Evolutionary conservation across 37 sponge, comb jelly and placozoan species (phyloP).

Genomic region (Spongilla lacustris): DNA sequence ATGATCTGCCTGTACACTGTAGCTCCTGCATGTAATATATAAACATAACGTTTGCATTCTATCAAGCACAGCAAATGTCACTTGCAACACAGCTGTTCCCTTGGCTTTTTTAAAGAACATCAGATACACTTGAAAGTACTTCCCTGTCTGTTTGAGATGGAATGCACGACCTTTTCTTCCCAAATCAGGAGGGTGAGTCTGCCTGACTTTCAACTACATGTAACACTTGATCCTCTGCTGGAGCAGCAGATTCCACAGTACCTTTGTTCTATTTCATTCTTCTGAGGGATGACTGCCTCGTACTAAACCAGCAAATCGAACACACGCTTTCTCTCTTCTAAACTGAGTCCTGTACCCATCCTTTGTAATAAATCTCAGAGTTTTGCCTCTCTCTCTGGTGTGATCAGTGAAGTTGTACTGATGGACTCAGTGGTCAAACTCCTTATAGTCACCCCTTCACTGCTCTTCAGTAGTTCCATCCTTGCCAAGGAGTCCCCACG

Average conservation of each 20-base stretch:
- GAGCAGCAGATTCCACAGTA: no score
- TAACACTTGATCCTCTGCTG: conserved; percentile 8
- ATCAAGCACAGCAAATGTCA: no score
- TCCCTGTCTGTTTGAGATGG: no score
- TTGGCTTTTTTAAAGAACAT: no score
- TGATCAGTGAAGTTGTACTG: not conserved
- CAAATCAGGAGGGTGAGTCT: no score
- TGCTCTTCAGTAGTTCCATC: not conserved
- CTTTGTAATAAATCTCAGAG: not conserved
- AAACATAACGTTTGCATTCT: no score
- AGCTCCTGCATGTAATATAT: no score
- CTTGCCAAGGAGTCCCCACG: not conserved
- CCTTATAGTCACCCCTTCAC: not conserved
- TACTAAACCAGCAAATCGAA: conserved; percentile 5
- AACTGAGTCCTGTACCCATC: not conserved
- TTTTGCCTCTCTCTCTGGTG: not conserved
- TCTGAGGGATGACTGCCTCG: not conserved
- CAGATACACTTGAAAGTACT: no score
- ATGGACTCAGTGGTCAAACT: not conserved
- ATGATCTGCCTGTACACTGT: no score
- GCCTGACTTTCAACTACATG: no score
- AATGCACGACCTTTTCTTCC: no score
- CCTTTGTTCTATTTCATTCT: not conserved
- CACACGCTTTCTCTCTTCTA: not conserved
- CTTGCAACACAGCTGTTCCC: no score